These are phyloP conservation scores for Platycnemis pennipes DNA, from an alignment of 2,888 invertebrate genomes.

Conservation along the genomic window DNA sequence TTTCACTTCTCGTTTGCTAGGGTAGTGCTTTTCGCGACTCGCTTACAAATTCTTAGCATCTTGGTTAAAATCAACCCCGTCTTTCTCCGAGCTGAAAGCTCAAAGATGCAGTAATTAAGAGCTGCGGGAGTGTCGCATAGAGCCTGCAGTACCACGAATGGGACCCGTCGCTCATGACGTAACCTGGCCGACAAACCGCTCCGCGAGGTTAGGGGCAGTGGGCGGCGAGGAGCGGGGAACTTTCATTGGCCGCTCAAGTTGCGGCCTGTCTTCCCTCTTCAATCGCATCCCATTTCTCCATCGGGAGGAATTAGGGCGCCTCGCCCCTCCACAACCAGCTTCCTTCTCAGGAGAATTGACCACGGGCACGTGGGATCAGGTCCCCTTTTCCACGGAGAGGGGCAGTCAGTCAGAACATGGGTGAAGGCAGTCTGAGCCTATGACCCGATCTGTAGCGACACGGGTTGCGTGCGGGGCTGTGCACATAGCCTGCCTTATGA, in stretches of 20 bases:
- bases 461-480: too few relatives aligned
- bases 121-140: too few relatives aligned
- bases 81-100: too few relatives aligned
- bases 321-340: not conserved
- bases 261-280: not conserved
- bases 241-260: not conserved
- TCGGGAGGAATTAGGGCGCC: conserved; percentile 46
- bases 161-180: not conserved
- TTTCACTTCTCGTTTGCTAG: too few relatives aligned
- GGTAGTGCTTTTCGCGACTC: too few relatives aligned
- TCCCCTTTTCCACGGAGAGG: not conserved
- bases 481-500: too few relatives aligned
- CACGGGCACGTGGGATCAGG: not conserved
- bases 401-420: not conserved
- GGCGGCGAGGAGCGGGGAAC: not conserved
- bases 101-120: too few relatives aligned
- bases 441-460: too few relatives aligned
- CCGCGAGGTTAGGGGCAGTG: not conserved
- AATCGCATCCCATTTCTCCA: conserved; percentile 34
- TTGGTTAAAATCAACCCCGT: too few relatives aligned
- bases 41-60: too few relatives aligned
- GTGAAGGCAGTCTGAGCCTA: too few relatives aligned
- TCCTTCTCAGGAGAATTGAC: not conserved
- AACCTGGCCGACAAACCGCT: not conserved
- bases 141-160: too few relatives aligned